Evolutionary conservation across 2,888 invertebrate genomes (phyloP), one percentile per base, ranked within the genome.

Genomic region (Spisula subtruncata): DNA sequence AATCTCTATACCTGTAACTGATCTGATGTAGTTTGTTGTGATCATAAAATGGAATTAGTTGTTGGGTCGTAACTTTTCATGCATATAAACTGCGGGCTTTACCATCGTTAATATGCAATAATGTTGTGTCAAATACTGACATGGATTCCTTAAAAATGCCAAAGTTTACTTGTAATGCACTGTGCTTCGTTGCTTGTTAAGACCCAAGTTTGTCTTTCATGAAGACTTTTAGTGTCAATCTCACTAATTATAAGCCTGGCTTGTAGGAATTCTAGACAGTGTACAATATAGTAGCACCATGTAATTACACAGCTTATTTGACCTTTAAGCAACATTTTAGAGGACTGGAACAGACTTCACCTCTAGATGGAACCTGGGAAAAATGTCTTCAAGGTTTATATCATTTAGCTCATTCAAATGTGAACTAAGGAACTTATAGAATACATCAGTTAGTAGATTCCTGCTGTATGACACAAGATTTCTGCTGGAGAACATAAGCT

Each of bases 41-140:
- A 82, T 80, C 54, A 89, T 89, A 89, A 89, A 89, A 54, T 82
- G 56, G 85, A 85, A 89, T 85, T 89, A 89, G 82, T 25, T 54
- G 41, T 48, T 54, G 32, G 25, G 82, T 81, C 71, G 85, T 87
- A 81, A 88, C 54, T 85, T 66, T 29, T 66, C 48, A 54, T 56
- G 60, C 79, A 87, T 83, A 81, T 85, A 89, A 85, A 81, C 81
- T 54, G 16, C 35, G 81, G 75, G 75, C 82, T 41, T 81, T 88
- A 89, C 29, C 14, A 35, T 88, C 79, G 56, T 88, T 83, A 83
- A 83, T 35, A 46, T 87, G 75, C 75, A 87, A 87, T 87, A 75
- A 83, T 35, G 41, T 51, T 14, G 12, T 54, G 79, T 87, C 81
- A 83, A 32, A 82, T 71, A 82, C 81, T 66, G 18, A n/a, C 75